A percentile compares a stretch with the other conserved stretches of the same genome.
Evolutionary conservation across 2,888 invertebrate genomes (phyloP).

Genomic region (Teleogryllus oceanicus): DNA sequence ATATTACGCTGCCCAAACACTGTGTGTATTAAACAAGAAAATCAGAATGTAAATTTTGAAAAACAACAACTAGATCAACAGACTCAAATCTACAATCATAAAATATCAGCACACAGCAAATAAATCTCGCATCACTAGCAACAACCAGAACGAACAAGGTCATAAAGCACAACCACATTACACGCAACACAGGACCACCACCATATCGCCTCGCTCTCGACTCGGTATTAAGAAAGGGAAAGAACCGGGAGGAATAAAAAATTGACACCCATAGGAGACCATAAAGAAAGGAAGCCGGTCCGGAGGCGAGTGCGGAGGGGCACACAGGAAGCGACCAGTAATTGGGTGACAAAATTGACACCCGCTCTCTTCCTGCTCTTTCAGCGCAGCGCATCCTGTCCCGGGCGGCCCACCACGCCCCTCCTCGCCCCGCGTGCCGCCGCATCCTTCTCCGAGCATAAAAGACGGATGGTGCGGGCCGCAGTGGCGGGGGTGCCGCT

Average conservation of each 20-base stretch:
- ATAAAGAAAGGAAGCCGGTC: not conserved
- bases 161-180: too few species aligned
- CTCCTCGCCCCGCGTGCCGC: not conserved
- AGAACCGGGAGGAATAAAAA: not conserved
- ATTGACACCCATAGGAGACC: not conserved
- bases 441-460: not conserved
- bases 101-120: too few species aligned
- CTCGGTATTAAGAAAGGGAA: not conserved
- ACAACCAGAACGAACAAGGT: too few species aligned
- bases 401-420: not conserved
- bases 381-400: not conserved
- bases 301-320: not conserved
- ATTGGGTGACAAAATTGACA: slow-evolving; percentile 18
- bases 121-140: too few species aligned
- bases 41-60: too few species aligned
- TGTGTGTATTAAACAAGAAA: too few species aligned
- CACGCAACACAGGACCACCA: too few species aligned
- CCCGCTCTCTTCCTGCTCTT: not conserved
- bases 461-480: not conserved
- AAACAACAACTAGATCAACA: too few species aligned
- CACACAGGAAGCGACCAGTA: not conserved
- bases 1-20: too few species aligned
- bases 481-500: not conserved
- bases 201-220: not conserved
- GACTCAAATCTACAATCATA: too few species aligned